phyloP scores from a whole-genome alignment of 2,888 invertebrate species.

The Steinernema scapterisci region DNA sequence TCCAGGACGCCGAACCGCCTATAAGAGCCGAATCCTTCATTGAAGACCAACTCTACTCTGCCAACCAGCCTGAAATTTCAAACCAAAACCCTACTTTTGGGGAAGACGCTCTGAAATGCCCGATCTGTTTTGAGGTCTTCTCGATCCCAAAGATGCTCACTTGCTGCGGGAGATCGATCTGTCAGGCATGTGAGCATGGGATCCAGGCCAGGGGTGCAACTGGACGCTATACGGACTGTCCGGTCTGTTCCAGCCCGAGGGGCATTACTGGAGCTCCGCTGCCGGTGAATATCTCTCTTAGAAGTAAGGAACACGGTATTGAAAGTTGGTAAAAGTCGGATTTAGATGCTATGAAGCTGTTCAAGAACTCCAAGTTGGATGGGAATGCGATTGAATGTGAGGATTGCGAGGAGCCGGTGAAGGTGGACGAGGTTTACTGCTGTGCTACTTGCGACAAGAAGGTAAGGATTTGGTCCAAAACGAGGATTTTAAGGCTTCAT shows the following conservation, averaged over 20 bases:
- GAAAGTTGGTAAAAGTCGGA: neutral
- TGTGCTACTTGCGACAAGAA: slow-evolving; percentile 14
- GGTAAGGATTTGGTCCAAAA: neutral
- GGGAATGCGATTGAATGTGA: neutral
- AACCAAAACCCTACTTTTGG: neutral
- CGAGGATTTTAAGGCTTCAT: neutral
- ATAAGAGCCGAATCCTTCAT: neutral
- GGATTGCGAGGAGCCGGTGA: neutral
- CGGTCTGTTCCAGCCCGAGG: neutral
- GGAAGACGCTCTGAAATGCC: neutral
- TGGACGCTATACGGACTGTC: neutral
- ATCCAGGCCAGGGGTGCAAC: neutral
- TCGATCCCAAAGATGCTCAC: neutral
- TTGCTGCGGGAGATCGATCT: slow-evolving; percentile 8
- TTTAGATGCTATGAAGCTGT: slow-evolving; percentile 22
- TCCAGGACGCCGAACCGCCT: neutral
- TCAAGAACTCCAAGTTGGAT: neutral
- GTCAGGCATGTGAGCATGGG: neutral
- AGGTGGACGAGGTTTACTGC: slow-evolving; percentile 12
- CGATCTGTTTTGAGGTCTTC: slow-evolving; percentile 12
- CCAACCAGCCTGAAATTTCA: neutral
- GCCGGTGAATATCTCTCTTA: neutral
- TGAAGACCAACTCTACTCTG: neutral
- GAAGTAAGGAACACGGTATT: neutral
- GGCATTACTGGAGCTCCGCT: slow-evolving; percentile 1